Base-by-base conservation (phyloP, 2,113 vertebrate species). In the Chaetodon trifascialis region DNA sequence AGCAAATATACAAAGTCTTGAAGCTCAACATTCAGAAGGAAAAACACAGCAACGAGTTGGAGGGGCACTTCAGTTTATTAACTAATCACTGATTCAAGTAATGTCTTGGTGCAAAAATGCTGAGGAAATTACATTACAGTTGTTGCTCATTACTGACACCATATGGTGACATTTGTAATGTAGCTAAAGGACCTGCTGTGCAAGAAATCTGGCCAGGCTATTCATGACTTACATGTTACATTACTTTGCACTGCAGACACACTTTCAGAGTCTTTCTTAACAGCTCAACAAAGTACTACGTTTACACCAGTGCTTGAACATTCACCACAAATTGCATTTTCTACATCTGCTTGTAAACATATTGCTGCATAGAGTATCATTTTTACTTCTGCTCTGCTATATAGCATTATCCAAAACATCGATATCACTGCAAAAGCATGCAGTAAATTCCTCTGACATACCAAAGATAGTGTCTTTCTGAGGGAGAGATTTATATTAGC, bases 41-140 rank as follows among this genome's bases (percentile, higher is more conserved):
- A 59, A 81, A 69, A 38, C 19, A 49, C 0, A 17, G 3, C 30
- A 63, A 49, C 23, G 52, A 19, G 11, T 40, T 47, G 6, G 7
- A 71, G 11, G 25, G 36, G 12, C 17, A 51, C 25, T 86, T 89
- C 19, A 73, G 12, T 91, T 87, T 90, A 90, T 87, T 91, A 14
- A 62, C n/a, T 38, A 23, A 60, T 76, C n/a, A 72, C 11, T 19
- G 51, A 19, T 75, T 82, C 58, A 84, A 67, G 38, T 82, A 9
- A 65, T 71, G n/a, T 67, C 21, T 55, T 55, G 58, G 60, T 84
- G 87, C 87, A 89, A 86, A 84, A 70, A 68, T 21, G 65, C 40
- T 23, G n/a, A 67, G 21, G 16, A 38, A 55, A 21, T 63, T 67
- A 76, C 25, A 54, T 76, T 76, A 40, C 5, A 82, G 16, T 14